Percentiles rank a stretch among this genome's conserved stretches.
Evolutionary conservation across 2,797 vertebrate species (phyloP).

Genomic region (Champsocephalus esox): DNA sequence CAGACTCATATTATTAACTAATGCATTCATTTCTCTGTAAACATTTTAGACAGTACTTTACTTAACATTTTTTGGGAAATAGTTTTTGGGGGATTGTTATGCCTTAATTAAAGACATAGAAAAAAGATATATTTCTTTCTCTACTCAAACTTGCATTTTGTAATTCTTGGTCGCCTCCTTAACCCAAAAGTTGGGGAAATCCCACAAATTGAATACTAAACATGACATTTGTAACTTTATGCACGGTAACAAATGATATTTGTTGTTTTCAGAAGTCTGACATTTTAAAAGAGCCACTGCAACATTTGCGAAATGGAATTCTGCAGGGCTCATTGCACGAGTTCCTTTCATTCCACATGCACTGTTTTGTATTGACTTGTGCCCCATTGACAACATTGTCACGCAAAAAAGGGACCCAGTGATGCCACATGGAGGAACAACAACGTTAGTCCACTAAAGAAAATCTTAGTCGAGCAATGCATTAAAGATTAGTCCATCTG

Average conservation of each 20-base stretch:
- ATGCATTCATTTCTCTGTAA: background rate
- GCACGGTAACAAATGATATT: background rate
- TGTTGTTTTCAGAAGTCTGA: background rate
- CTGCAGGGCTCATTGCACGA: background rate
- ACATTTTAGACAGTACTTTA: conserved; percentile 11
- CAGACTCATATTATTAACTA: background rate
- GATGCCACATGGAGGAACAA: too few species aligned
- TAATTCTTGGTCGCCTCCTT: background rate
- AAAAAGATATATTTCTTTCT: background rate
- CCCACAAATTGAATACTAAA: conserved; percentile 5
- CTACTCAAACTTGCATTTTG: conserved; percentile 1
- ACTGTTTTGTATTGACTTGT: background rate
- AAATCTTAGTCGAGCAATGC: too few species aligned
- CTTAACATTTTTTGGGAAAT: background rate
- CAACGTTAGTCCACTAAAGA: too few species aligned
- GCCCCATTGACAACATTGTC: too few species aligned
- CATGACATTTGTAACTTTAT: background rate
- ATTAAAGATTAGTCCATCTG: too few species aligned
- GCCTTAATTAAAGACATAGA: background rate
- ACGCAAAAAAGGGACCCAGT: too few species aligned
- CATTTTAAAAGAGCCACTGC: background rate
- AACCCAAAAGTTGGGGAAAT: background rate
- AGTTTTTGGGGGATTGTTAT: background rate
- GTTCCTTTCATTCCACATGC: background rate
- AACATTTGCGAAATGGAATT: background rate